Conservation (phyloP, 1,140 invertebrate species). For the Prorops nasuta region DNA sequence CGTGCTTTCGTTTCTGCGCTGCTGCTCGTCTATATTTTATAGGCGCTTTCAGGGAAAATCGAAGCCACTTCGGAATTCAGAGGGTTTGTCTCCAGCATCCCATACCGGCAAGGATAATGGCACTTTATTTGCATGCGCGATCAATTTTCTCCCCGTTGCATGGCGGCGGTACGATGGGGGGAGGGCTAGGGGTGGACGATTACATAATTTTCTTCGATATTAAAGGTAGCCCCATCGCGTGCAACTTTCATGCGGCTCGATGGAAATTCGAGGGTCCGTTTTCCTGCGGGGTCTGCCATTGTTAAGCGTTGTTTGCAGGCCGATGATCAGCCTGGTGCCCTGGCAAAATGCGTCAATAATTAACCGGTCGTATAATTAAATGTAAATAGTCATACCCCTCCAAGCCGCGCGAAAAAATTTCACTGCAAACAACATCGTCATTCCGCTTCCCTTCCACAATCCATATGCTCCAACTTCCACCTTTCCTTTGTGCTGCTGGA, state of each 20-base stretch:
- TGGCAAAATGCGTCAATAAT: conserved; percentile 43
- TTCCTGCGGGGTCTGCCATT: conserved; percentile 20
- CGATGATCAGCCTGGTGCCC: conserved; percentile 18
- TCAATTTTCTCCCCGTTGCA: not conserved
- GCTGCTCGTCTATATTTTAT: not conserved
- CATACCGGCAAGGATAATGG: conserved; percentile 53
- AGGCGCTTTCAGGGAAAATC: not conserved
- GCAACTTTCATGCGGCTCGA: too few relatives aligned
- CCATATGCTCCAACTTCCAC: too few relatives aligned
- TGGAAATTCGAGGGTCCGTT: too few relatives aligned
- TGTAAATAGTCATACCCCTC: conserved; percentile 38
- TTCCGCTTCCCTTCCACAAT: too few relatives aligned
- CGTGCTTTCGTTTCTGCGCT: not conserved
- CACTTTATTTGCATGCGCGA: conserved; percentile 49
- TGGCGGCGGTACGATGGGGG: not conserved
- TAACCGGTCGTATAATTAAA: conserved; percentile 49
- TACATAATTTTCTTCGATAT: conserved; percentile 50
- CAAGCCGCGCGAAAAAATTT: not conserved
- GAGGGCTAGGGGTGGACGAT: conserved; percentile 36
- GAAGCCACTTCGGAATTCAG: not conserved
- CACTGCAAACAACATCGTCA: conserved; percentile 44
- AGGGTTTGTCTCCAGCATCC: conserved; percentile 14
- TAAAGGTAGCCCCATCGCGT: conserved; percentile 42
- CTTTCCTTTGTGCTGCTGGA: too few relatives aligned
- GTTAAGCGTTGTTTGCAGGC: conserved; percentile 41